A percentile compares a stretch with the other conserved stretches of the same genome.
These are phyloP conservation scores for Meda fulgida DNA, from an alignment of 2,797 vertebrate genomes.

Conservation along the genomic window DNA sequence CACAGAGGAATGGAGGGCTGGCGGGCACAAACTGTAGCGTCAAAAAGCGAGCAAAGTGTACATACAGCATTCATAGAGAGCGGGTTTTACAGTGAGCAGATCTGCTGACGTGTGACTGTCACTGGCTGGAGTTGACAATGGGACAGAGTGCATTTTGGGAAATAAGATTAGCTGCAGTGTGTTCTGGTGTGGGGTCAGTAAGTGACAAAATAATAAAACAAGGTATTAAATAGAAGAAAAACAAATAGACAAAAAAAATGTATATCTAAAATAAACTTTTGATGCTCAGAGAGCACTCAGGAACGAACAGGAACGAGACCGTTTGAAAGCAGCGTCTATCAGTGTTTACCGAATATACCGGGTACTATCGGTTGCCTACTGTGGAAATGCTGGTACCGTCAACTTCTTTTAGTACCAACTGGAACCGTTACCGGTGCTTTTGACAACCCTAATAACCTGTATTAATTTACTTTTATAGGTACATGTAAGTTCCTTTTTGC, in stretches of 20 bases:
- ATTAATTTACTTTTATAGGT: background rate
- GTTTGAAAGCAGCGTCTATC: background rate
- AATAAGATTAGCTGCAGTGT: constrained; percentile 66
- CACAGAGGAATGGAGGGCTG: constrained; percentile 14
- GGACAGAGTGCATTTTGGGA: constrained; percentile 66
- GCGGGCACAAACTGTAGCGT: background rate
- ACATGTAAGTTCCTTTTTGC: background rate
- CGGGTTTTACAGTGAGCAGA: constrained; percentile 53
- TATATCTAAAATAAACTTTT: background rate
- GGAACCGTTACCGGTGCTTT: background rate
- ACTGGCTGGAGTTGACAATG: constrained; percentile 64
- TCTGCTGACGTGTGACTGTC: constrained; percentile 59
- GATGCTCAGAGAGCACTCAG: background rate
- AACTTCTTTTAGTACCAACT: background rate
- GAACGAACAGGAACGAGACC: background rate
- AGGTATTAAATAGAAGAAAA: background rate
- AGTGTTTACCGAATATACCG: background rate
- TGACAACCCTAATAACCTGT: background rate
- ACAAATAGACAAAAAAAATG: background rate
- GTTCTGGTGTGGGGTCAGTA: constrained; percentile 22
- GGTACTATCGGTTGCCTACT: background rate
- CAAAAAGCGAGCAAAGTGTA: constrained; percentile 25
- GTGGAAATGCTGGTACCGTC: background rate
- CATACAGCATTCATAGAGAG: constrained; percentile 27
- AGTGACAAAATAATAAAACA: background rate